phyloP scores from a whole-genome alignment of 2,113 vertebrate genomes.

The Ariopsis seemanni region DNA sequence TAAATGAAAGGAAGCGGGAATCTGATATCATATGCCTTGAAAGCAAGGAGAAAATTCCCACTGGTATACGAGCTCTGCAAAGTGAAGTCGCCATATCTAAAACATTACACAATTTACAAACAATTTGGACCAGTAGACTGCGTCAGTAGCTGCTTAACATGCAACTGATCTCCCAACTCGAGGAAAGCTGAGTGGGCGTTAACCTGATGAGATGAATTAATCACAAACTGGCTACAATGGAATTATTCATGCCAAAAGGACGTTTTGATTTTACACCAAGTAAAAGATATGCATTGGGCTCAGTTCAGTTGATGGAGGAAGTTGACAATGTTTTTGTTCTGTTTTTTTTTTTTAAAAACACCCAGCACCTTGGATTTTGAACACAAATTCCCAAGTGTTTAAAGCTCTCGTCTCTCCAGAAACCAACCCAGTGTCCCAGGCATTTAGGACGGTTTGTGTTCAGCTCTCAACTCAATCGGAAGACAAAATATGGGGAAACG shows the following conservation, averaged over 20 bases:
- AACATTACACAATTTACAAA: not conserved
- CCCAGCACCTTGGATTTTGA: not conserved
- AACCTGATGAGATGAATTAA: slow-evolving; percentile 69
- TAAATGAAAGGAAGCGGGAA: slow-evolving; percentile 20
- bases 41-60: slow-evolving; percentile 5
- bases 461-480: not conserved
- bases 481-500: not conserved
- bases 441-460: not conserved
- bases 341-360: not conserved
- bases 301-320: not conserved
- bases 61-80: not conserved
- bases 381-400: not conserved
- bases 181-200: slow-evolving; percentile 25
- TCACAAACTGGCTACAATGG: slow-evolving; percentile 59
- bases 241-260: slow-evolving; percentile 59
- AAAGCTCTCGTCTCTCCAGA: not conserved
- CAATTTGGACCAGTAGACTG: not conserved
- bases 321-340: not conserved
- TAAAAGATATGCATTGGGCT: not conserved
- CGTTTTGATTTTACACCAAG: slow-evolving; percentile 14
- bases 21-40: slow-evolving; percentile 12
- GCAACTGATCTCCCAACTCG: not conserved
- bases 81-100: not conserved
- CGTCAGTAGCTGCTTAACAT: slow-evolving; percentile 21
- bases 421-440: not conserved